Evolutionary conservation across 2,113 vertebrate genomes (phyloP).

Genomic region (Agelaius phoeniceus): DNA sequence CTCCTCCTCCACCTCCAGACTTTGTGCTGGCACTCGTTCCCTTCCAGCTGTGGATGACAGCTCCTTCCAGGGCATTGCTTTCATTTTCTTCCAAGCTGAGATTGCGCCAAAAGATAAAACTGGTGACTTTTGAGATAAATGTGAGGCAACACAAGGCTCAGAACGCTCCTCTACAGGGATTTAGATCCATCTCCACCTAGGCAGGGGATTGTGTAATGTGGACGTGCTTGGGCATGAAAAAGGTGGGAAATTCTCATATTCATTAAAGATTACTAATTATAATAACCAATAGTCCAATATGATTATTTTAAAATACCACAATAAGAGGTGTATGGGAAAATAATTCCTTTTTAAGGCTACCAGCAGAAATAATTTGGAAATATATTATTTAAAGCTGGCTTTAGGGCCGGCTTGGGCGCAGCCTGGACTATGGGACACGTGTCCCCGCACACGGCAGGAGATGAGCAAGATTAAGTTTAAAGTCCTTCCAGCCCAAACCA

Average conservation of each 20-base stretch:
- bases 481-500: neutral
- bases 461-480: neutral
- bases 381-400: neutral
- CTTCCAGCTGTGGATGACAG: fast-evolving
- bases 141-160: fast-evolving
- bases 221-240: neutral
- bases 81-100: neutral
- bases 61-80: neutral
- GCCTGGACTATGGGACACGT: neutral
- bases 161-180: fast-evolving
- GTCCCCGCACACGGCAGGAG: neutral
- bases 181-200: neutral
- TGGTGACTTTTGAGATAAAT: neutral
- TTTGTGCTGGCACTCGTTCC: fast-evolving
- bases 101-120: neutral
- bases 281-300: neutral
- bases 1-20: neutral
- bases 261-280: no score
- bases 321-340: neutral
- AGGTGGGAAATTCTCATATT: neutral
- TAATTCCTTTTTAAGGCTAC: neutral
- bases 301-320: neutral
- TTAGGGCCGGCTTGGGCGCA: neutral
- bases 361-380: neutral
- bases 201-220: fast-evolving